Evolutionary conservation across 2,113 vertebrate species (phyloP), one percentile per base, ranked within the genome.

Genomic region (Eublepharis macularius): DNA sequence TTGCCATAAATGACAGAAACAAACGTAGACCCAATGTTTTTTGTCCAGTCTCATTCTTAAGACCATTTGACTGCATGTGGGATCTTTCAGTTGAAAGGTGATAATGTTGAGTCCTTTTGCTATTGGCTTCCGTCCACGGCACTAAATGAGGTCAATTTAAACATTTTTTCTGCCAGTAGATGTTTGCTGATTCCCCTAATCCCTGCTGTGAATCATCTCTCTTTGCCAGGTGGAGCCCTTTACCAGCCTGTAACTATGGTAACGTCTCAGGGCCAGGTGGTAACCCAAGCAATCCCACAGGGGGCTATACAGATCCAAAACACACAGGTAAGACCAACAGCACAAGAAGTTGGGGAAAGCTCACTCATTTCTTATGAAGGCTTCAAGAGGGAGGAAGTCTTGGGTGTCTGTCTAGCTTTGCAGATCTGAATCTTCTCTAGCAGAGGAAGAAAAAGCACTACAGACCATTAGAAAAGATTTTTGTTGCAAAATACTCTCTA

Each of bases 191-290:
- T 45, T 80, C 47, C 79, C 81, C 83, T 80, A 87, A 80, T 24
- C 21, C 92, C 90, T 89, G 92, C 66, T 90, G 86, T 93, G 91
- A 93, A 79, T 21, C 92, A 92, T 94, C 88, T 95, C 94, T 89
- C 76, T 91, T 96, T 96, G 86, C 86, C 91, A 98, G 98, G 98
- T 96, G 98, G 98, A 95, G 97, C 98, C 86, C 91, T 99, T 96
- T 99, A 99, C 97, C 98, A 99, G 96, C 98, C 99, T 0, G 98
- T 99, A 98, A 96, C 99, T 2, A 99, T 99, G 99, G 98, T 99
- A 97, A 99, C 98, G 83, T 99, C 99, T 74, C 99, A 99, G 96
- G 99, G 98, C 95, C 98, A 99, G 97, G 97, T 99, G 94, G 97
- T 99, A 87, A 97, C 98, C 87, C 99, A 99, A 94, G 97, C 97